Evolutionary conservation across 2,888 invertebrate species (phyloP), one percentile per base, ranked within the genome.

Genomic region (Caprella mutica): DNA sequence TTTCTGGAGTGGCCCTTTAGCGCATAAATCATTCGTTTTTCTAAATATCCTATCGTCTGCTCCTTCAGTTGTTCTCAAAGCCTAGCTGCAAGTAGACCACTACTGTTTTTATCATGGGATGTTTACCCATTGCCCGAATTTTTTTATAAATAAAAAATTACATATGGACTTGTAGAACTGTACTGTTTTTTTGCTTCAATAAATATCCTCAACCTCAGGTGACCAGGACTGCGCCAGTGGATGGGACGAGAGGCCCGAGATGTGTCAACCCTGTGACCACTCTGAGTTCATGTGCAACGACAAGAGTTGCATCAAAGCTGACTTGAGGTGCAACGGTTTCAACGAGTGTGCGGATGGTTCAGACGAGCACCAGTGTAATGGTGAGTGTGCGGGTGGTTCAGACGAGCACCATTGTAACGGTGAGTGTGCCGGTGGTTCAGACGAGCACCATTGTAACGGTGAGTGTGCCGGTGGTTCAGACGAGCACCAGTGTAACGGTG

Each of bases 331-430:
- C 72, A 23, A 43, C 72, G 80, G 66, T 8, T 66, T 69, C 35
- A 62, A 67, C 38, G 64, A 66, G 8, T 73, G 73, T 59, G 71
- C 73, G 56, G 69, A 70, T 46, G 87, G 86, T 2, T 81, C 85
- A 66, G 75, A 88, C 65, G 83, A 82, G 68, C 93, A 92, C 72
- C 84, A 88, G 65, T 88, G 89, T 0, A 23, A 23, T n/a, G 43
- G 43, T 43, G 90, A 93, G 68, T 93, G 92, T 69, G 73, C 78
- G 0, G 91, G 93, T 73, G 83, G 81, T 66, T 87, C 86, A 68
- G 92, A 93, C 72, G 93, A 93, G 74, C 74, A 79, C 46, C 82
- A 86, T 68, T 91, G 91, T 76, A 85, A 88, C 65, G 88, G 89
- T 0, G 90, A 93, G 68, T 93, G 93, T 69, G 73, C 78, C 0